Conservation (phyloP, 2,113 vertebrate species). For the Charadrius vociferus region DNA sequence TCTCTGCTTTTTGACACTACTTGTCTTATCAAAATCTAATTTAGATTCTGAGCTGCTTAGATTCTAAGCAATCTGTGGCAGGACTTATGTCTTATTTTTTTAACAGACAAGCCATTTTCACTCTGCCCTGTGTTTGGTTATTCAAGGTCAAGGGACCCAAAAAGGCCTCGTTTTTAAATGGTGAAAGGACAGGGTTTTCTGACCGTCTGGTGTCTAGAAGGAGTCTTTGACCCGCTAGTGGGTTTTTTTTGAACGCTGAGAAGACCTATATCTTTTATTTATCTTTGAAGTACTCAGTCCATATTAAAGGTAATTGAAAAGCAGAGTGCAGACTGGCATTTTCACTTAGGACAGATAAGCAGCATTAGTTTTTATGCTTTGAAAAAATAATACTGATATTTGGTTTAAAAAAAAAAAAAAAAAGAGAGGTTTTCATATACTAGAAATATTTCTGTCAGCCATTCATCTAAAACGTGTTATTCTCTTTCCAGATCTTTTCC, state of each 20-base stretch:
- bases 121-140: background rate
- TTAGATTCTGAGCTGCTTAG: background rate
- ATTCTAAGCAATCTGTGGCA: background rate
- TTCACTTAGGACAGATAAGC: background rate
- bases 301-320: background rate
- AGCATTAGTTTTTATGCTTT: background rate
- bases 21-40: background rate
- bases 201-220: background rate
- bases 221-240: background rate
- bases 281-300: background rate
- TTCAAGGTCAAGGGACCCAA: background rate
- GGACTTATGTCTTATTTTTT: background rate
- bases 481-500: slow-evolving; percentile 61
- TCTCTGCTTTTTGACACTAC: background rate
- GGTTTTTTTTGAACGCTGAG: background rate
- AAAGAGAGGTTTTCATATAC: slow-evolving; percentile 36
- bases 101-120: background rate
- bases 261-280: background rate
- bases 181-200: background rate
- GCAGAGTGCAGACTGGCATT: background rate
- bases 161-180: background rate
- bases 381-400: slow-evolving; percentile 43
- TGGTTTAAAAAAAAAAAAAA: slow-evolving; percentile 21
- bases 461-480: slow-evolving; percentile 64
- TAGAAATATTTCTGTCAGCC: slow-evolving; percentile 69